Conservation (phyloP, 2,888 invertebrate genomes). For the Tribolium freemani region DNA sequence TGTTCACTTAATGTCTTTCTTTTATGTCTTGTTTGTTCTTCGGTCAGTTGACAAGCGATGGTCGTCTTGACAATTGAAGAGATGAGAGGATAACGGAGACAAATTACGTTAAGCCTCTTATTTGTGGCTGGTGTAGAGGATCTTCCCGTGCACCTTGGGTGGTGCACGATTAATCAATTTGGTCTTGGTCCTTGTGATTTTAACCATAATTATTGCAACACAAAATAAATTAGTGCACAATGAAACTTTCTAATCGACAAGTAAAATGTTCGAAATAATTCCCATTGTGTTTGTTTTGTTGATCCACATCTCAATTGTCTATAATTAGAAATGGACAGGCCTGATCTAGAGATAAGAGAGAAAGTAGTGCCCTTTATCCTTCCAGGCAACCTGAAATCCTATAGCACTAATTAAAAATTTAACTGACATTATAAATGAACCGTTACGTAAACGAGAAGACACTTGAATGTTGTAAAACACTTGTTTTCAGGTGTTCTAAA, state of each 20-base stretch:
- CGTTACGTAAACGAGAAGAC: constrained; percentile 36
- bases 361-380: constrained; percentile 26
- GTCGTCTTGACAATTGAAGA: constrained; percentile 57
- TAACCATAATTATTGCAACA: background rate
- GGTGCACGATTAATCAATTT: constrained; percentile 26
- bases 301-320: constrained; percentile 22
- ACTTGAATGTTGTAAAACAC: constrained; percentile 18
- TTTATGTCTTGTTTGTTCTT: constrained; percentile 54
- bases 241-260: constrained; percentile 28
- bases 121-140: constrained; percentile 33
- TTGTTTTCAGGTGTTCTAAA: constrained; percentile 30
- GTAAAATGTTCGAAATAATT: constrained; percentile 11
- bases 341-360: constrained; percentile 8
- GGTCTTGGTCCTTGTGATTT: background rate
- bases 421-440: constrained; percentile 37
- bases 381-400: constrained; percentile 18
- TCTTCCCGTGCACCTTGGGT: constrained; percentile 24
- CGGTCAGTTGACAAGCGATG: constrained; percentile 55
- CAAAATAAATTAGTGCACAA: constrained; percentile 9
- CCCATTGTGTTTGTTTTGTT: constrained; percentile 26
- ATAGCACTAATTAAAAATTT: constrained; percentile 37
- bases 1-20: constrained; percentile 55
- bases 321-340: constrained; percentile 2
- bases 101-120: constrained; percentile 60
- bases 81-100: constrained; percentile 58